Percentiles rank a stretch among this genome's conserved stretches.
Conservation (phyloP, 2,888 invertebrate species). For the Pseudococcus jackbeardsleyi region DNA sequence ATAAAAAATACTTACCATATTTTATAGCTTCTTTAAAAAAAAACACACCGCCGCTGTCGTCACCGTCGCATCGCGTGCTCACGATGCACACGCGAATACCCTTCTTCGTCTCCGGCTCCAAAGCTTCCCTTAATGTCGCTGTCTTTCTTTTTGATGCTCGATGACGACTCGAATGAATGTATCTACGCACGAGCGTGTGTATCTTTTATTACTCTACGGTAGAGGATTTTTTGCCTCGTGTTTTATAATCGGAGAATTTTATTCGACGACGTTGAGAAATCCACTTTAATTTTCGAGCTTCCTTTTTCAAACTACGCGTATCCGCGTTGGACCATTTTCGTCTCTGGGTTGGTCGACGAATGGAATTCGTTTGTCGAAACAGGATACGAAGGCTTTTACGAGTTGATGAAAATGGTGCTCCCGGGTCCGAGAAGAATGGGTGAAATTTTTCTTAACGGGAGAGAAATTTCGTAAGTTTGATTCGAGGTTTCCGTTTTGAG, state of each 20-base stretch:
- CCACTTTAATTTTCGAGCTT: neutral
- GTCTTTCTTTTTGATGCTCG: neutral
- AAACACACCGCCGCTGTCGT: neutral
- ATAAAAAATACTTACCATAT: conserved; percentile 52
- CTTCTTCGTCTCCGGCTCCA: neutral
- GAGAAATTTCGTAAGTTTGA: neutral
- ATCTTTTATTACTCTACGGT: neutral
- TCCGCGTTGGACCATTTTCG: neutral
- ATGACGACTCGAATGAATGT: neutral
- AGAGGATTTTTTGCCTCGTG: neutral
- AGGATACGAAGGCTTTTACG: neutral
- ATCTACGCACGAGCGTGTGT: neutral
- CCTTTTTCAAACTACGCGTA: neutral
- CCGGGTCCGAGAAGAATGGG: neutral
- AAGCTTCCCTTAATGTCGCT: neutral
- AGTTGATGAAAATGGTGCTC: neutral
- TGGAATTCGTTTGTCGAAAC: neutral
- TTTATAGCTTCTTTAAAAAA: conserved; percentile 38
- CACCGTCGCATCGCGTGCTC: neutral
- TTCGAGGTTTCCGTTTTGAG: neutral
- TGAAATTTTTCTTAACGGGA: neutral
- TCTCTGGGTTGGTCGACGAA: neutral
- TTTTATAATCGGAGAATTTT: neutral
- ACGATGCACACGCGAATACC: too few relatives aligned
- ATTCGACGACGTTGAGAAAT: neutral